phyloP scores from a whole-genome alignment of 2,888 invertebrate species.

The Leucania comma region DNA sequence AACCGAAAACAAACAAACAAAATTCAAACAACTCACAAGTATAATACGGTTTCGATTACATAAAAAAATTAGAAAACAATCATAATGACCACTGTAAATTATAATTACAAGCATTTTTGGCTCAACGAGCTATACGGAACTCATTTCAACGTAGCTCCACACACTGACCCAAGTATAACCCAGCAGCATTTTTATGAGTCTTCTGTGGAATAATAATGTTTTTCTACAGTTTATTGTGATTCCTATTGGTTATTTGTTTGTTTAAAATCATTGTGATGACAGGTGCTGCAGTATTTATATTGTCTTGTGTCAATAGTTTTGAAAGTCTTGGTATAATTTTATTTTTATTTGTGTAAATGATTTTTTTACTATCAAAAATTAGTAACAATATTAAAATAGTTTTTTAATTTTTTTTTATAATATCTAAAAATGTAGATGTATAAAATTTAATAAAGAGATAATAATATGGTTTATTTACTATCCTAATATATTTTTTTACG shows the following conservation, averaged over 20 bases:
- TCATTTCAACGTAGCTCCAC: constrained; percentile 15
- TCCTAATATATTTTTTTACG: too few relatives aligned
- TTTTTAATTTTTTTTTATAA: too few relatives aligned
- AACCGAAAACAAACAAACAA: too few relatives aligned
- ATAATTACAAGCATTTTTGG: constrained; percentile 16
- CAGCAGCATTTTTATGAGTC: constrained; percentile 52
- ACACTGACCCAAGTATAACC: constrained; percentile 13
- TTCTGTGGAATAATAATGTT: constrained; percentile 59
- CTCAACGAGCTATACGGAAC: constrained; percentile 55
- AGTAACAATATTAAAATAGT: too few relatives aligned
- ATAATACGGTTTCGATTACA: not conserved
- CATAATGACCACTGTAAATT: constrained; percentile 1
- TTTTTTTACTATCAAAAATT: too few relatives aligned
- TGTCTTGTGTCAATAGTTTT: not conserved
- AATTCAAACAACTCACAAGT: not conserved
- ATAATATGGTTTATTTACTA: too few relatives aligned
- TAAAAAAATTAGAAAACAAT: constrained; percentile 4
- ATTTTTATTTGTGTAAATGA: not conserved
- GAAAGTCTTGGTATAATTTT: not conserved
- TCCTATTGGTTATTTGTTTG: constrained; percentile 48
- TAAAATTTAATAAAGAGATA: too few relatives aligned
- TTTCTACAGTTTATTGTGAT: constrained; percentile 55
- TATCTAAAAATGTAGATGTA: too few relatives aligned
- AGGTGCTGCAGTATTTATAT: constrained; percentile 48
- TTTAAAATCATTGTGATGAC: constrained; percentile 54